Evolutionary conservation across 2,888 invertebrate genomes (phyloP), one percentile per base, ranked within the genome.

Genomic region (Hemaris fuciformis): DNA sequence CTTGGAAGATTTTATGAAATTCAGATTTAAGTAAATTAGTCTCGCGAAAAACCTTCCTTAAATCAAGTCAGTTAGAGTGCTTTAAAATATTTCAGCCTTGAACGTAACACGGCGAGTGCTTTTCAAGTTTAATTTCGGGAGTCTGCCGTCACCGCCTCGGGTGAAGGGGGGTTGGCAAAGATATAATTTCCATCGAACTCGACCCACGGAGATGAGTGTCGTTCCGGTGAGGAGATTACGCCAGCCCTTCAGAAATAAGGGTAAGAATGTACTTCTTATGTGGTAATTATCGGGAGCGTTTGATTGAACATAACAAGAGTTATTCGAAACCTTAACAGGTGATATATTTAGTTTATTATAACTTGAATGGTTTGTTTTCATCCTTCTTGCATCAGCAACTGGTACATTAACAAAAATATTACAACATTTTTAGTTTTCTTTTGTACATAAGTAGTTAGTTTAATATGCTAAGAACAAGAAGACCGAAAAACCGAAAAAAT

Each of bases 81-180:
- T 25, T 25, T n/a, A n/a, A n/a, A n/a, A n/a, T n/a, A n/a, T 25
- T n/a, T 7, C 6, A 45, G 10, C n/a, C n/a, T 25, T n/a, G 10
- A 25, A 25, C 15, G n/a, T 13, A 7, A 48, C 23, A 8, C 6
- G 6, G 22, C n/a, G 6, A 48, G 48, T n/a, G 46, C 15, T 48
- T 48, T 48, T 48, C 48, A 48, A 48, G 48, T 48, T 48, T 48
- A 48, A 48, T 25, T 48, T 48, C n/a, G 25, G 18, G 18, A 18
- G 15, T 25, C 25, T 23, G 46, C 5, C 45, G 45, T 20, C 45
- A 45, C 20, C 48, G 48, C 48, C 48, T 2, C 25, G 48, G n/a
- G 48, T 45, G 48, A 48, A 27, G 23, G 48, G 25, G 25, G 48
- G 48, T 43, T 45, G 42, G n/a, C 46, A 0, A 25, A 23, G 22